phyloP scores from a whole-genome alignment of 2,797 vertebrate species.

The Microcaecilia unicolor region DNA sequence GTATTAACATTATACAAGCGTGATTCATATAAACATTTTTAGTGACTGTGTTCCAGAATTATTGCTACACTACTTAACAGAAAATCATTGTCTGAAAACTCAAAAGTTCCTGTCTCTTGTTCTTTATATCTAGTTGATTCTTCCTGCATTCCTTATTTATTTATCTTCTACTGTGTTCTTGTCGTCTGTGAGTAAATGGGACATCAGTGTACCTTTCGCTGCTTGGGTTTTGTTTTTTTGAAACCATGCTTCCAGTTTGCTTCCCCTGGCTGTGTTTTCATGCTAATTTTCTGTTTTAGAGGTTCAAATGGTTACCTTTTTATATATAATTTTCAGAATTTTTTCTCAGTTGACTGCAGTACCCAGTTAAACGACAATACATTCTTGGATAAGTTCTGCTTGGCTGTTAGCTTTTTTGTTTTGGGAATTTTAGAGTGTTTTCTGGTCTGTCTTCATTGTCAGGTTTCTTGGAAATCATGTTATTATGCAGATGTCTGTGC shows the following conservation, averaged over 20 bases:
- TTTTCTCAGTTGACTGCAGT: no score
- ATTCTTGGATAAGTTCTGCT: constrained; percentile 35
- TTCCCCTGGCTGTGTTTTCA: constrained; percentile 43
- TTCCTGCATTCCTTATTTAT: constrained; percentile 90
- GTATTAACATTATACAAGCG: no score
- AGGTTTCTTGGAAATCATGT: constrained; percentile 29
- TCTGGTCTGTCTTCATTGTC: no score
- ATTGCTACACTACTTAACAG: constrained; percentile 7
- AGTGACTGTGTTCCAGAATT: no score
- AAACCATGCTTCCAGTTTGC: constrained; percentile 44
- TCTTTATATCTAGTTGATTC: constrained; percentile 84
- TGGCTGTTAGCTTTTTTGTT: constrained; percentile 39
- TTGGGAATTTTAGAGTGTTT: no score
- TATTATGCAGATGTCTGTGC: constrained; percentile 38
- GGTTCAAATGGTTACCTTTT: no score
- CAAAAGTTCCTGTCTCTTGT: constrained; percentile 71
- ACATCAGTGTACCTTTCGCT: constrained; percentile 58
- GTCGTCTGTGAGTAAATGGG: constrained; percentile 92
- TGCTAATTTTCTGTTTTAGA: no score
- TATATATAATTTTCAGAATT: constrained; percentile 24
- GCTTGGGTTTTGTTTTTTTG: constrained; percentile 54
- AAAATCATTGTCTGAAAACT: constrained; percentile 30
- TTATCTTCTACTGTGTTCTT: constrained; percentile 87
- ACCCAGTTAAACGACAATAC: constrained; percentile 36
- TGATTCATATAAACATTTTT: no score